phyloP scores from a whole-genome alignment of 2,888 invertebrate species.

The Nycteola revayana region DNA sequence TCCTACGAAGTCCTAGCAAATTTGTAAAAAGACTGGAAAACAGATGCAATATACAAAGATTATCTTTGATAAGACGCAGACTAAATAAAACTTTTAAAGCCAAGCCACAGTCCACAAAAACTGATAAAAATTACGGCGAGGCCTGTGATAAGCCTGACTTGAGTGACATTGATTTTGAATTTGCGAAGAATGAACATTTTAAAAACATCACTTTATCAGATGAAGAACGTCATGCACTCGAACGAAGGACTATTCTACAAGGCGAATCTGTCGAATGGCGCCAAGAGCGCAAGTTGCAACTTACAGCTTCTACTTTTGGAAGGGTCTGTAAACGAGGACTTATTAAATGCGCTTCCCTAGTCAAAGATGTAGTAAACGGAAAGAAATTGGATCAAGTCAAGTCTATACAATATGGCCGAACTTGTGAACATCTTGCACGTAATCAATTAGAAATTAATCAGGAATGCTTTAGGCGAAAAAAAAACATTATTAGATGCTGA shows the following conservation, averaged over 20 bases:
- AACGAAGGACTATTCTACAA: constrained; percentile 5
- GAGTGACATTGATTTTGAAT: constrained; percentile 1
- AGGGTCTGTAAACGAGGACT: constrained; percentile 7
- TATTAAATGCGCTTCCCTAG: constrained; percentile 3
- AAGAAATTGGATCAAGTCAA: too few relatives aligned
- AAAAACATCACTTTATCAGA: too few relatives aligned
- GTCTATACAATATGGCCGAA: too few relatives aligned
- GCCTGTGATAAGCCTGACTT: constrained; percentile 8
- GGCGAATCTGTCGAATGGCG: constrained; percentile 5
- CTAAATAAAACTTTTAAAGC: neutral
- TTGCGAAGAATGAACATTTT: constrained; percentile 3
- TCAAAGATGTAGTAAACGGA: too few relatives aligned
- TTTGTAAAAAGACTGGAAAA: neutral
- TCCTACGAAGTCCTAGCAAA: neutral
- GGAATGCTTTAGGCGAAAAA: too few relatives aligned
- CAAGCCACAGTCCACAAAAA: too few relatives aligned
- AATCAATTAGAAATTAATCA: too few relatives aligned
- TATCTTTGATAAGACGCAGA: neutral
- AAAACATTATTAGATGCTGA: too few relatives aligned
- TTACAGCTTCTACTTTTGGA: constrained; percentile 7
- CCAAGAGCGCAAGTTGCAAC: constrained; percentile 6
- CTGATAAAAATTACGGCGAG: neutral
- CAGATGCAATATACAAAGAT: neutral
- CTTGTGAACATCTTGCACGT: too few relatives aligned
- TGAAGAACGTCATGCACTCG: too few relatives aligned